Conservation (phyloP, 2,888 invertebrate genomes). For the Pocota personata region DNA sequence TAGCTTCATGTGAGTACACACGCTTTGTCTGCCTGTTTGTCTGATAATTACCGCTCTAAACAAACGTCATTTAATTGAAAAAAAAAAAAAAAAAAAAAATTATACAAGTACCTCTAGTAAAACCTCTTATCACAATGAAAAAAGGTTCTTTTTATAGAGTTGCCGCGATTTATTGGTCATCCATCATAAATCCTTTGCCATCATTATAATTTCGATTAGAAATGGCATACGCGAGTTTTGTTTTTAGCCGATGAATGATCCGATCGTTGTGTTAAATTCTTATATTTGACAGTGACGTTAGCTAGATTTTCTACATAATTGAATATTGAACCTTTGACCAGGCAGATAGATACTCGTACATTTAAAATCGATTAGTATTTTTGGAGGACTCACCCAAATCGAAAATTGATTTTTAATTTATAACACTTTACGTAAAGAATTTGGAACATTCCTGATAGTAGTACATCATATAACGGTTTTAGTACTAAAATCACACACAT, state of each 20-base stretch:
- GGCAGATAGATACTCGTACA: neutral
- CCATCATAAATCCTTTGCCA: conserved; percentile 13
- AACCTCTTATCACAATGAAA: conserved; percentile 18
- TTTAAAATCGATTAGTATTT: neutral
- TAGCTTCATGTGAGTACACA: neutral
- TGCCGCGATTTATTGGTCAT: conserved; percentile 28
- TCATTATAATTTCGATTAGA: conserved; percentile 1
- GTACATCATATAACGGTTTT: conserved; percentile 3
- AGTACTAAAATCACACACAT: neutral
- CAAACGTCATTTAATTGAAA: neutral
- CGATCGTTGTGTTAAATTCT: neutral
- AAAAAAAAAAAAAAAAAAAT: neutral
- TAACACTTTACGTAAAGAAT: neutral
- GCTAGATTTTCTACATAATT: neutral
- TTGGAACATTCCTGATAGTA: neutral
- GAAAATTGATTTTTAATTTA: neutral
- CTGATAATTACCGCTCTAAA: conserved; percentile 4
- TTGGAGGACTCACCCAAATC: too few relatives aligned
- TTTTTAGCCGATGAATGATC: conserved; percentile 26
- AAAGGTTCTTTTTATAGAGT: conserved; percentile 22
- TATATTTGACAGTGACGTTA: conserved; percentile 14
- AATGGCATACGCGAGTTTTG: conserved; percentile 23
- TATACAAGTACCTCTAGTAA: neutral
- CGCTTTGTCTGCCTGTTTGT: neutral
- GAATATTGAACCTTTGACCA: neutral